Conservation (phyloP, 1,140 invertebrate species). For the Dreissena polymorpha region DNA sequence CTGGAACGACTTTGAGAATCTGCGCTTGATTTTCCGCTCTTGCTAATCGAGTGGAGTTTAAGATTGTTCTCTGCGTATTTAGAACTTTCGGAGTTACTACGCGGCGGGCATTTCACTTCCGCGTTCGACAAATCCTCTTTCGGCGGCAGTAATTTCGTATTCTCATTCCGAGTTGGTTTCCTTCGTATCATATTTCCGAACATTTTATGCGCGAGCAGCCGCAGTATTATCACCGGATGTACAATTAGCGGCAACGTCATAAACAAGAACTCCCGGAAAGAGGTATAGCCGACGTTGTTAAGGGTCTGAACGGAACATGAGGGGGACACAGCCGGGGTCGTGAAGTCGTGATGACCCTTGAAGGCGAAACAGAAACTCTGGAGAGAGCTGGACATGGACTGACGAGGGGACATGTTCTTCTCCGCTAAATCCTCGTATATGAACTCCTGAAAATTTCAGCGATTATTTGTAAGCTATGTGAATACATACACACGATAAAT, state of each 20-base stretch:
- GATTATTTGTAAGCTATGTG: constrained; percentile 1
- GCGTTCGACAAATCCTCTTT: constrained; percentile 64
- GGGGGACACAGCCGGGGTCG: constrained; percentile 71
- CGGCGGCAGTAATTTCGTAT: constrained; percentile 72
- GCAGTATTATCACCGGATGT: constrained; percentile 83
- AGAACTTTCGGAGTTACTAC: constrained; percentile 58
- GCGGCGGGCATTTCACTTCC: constrained; percentile 70
- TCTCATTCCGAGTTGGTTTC: constrained; percentile 66
- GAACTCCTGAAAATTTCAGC: constrained; percentile 65
- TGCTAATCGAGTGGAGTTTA: constrained; percentile 9
- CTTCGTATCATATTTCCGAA: constrained; percentile 78
- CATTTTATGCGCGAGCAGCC: constrained; percentile 83
- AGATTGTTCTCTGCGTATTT: constrained; percentile 28
- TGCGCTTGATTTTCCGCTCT: not conserved
- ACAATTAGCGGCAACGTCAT: constrained; percentile 81
- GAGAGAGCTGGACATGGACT: constrained; percentile 63
- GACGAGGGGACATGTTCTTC: constrained; percentile 46
- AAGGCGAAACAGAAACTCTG: constrained; percentile 62
- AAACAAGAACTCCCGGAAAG: constrained; percentile 76
- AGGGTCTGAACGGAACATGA: constrained; percentile 71
- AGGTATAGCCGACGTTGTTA: constrained; percentile 62
- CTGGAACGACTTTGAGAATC: not conserved
- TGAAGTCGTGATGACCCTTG: constrained; percentile 35
- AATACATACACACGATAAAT: no score
- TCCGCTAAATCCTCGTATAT: constrained; percentile 65